Evolutionary conservation across 2,797 vertebrate genomes (phyloP), one percentile per base, ranked within the genome.

Genomic region (Eospalax fontanierii): DNA sequence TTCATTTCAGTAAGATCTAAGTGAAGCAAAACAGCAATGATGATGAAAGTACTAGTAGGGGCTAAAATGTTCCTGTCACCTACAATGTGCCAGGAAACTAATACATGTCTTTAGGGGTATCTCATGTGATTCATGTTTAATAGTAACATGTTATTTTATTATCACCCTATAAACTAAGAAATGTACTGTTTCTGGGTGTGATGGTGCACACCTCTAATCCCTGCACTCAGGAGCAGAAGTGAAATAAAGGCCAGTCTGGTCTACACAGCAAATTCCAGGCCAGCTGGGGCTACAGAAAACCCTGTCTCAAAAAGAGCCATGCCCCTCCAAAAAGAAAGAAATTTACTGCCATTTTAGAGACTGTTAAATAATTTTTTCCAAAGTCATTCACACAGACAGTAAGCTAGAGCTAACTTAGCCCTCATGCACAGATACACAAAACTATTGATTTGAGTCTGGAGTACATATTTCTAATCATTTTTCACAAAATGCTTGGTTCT

Each of bases 321-420:
- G n/a, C n/a, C n/a, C n/a, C n/a, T n/a, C n/a, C n/a, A n/a, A n/a
- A n/a, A n/a, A n/a, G n/a, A n/a, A n/a, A n/a, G n/a, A n/a, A n/a
- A n/a, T n/a, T 68, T 70, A 59, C 15, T 59, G 50, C 10, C 65
- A 70, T 90, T 81, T 81, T 81, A 59, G 6, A 84, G 30, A 89
- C n/a, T 80, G 35, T 18, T 74, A 30, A 71, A 14, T 70, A 75
- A 88, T 79, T n/a, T n/a, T 89, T 88, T 94, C 88, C 71, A 90
- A 61, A 83, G 43, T 87, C 71, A 94, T 46, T 83, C n/a, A n/a
- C n/a, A n/a, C 80, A 87, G 12, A 91, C 26, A 19, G 76, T 76
- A 94, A 88, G 63, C 21, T 10, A 73, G 35, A 85, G 57, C 19
- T 84, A 4, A 38, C n/a, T n/a, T n/a, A n/a, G n/a, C n/a, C n/a